A percentile compares a stretch with the other conserved stretches of the same genome.
These are phyloP conservation scores for Etheostoma nigrum DNA, from an alignment of 2,797 vertebrate genomes.

Conservation along the genomic window DNA sequence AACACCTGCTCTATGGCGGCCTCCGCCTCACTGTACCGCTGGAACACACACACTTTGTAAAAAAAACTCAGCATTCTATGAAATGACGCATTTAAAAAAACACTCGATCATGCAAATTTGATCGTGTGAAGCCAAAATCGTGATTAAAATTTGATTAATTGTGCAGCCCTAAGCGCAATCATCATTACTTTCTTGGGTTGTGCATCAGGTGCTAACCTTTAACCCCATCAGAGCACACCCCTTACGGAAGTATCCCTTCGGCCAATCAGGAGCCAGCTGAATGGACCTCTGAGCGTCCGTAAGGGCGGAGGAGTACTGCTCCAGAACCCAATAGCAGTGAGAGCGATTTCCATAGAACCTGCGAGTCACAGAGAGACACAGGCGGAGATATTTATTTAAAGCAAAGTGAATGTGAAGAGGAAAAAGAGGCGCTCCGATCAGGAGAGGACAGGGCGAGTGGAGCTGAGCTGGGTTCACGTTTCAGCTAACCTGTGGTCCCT, in stretches of 20 bases:
- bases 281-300: slow-evolving; percentile 82
- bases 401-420: neutral
- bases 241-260: slow-evolving; percentile 83
- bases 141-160: too few relatives aligned
- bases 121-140: too few relatives aligned
- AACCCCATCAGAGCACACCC: slow-evolving; percentile 84
- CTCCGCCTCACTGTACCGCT: slow-evolving; percentile 82
- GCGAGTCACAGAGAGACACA: neutral
- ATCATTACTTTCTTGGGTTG: neutral
- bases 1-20: slow-evolving; percentile 81
- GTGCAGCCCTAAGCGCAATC: too few relatives aligned
- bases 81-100: neutral
- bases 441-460: neutral
- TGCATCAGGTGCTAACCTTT: slow-evolving; percentile 67
- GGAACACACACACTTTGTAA: neutral
- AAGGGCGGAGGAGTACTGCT: slow-evolving; percentile 75
- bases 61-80: too few relatives aligned
- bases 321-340: slow-evolving; percentile 81
- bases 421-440: neutral
- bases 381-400: neutral
- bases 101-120: neutral
- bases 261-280: slow-evolving; percentile 79
- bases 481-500: slow-evolving; percentile 69
- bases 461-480: neutral
- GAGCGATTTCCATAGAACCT: slow-evolving; percentile 87